phyloP scores from a whole-genome alignment of 2,888 invertebrate species.

The Hypsopygia costalis region DNA sequence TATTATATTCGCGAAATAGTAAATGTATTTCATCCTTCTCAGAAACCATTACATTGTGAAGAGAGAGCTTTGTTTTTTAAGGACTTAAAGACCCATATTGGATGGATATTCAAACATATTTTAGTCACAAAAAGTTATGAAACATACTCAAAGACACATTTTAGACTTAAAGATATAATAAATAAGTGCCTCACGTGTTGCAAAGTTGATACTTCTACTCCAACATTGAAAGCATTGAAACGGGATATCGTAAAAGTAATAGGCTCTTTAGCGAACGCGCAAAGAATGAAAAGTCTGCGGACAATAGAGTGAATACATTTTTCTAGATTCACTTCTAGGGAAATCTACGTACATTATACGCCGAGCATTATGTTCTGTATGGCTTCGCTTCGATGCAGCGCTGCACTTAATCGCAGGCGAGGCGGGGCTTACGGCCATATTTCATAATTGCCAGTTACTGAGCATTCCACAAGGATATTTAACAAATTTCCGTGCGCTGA shows the following conservation, averaged over 20 bases:
- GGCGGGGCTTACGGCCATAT: conserved; percentile 30
- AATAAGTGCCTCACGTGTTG: too few relatives aligned
- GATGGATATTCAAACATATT: too few relatives aligned
- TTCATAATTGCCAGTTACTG: conserved; percentile 22
- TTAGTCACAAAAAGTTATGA: too few relatives aligned
- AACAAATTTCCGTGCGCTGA: not conserved
- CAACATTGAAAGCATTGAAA: not conserved
- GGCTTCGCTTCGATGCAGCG: conserved; percentile 24
- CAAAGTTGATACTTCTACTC: too few relatives aligned
- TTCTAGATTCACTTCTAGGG: not conserved
- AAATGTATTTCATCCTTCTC: too few relatives aligned
- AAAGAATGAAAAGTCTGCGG: not conserved
- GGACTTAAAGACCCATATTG: too few relatives aligned
- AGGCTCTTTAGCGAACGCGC: conserved; percentile 1
- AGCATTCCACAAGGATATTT: conserved; percentile 1
- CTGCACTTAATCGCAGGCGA: conserved; percentile 38
- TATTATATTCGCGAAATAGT: too few relatives aligned
- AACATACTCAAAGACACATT: too few relatives aligned
- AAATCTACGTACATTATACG: not conserved
- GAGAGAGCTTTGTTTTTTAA: too few relatives aligned
- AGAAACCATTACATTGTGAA: too few relatives aligned
- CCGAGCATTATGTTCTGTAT: conserved; percentile 22
- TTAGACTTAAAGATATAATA: too few relatives aligned
- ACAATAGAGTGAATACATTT: conserved; percentile 5
- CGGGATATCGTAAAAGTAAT: conserved; percentile 3